A percentile compares a stretch with the other conserved stretches of the same genome.
phyloP scores from a whole-genome alignment of 2,888 invertebrate species.

The Tetranychus truncatus region DNA sequence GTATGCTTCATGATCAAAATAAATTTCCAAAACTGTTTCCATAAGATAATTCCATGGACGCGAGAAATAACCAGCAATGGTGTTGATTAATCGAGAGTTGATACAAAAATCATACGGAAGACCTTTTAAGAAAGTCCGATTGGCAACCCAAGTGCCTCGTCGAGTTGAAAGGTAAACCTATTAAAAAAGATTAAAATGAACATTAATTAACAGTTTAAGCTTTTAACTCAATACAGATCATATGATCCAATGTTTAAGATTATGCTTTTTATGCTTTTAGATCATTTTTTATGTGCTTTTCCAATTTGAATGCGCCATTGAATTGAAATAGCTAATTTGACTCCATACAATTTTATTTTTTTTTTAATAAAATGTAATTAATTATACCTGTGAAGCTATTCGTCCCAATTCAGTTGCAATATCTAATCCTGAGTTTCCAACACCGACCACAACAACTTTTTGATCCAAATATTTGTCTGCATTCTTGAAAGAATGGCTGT shows the following conservation, averaged over 20 bases:
- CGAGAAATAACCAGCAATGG: constrained; percentile 17
- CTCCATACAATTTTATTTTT: neutral
- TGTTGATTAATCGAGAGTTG: constrained; percentile 21
- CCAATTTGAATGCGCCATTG: neutral
- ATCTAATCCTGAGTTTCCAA: constrained; percentile 37
- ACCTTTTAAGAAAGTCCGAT: constrained; percentile 34
- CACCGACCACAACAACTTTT: constrained; percentile 36
- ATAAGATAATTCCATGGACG: constrained; percentile 19
- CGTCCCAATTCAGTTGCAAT: constrained; percentile 32
- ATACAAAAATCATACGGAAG: constrained; percentile 31
- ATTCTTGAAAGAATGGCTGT: constrained; percentile 28
- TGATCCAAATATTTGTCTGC: constrained; percentile 29
- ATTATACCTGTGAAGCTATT: constrained; percentile 29
- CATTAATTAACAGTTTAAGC: too few relatives aligned
- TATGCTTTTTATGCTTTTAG: neutral
- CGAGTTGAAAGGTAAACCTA: constrained; percentile 36
- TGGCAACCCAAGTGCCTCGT: constrained; percentile 37
- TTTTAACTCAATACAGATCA: too few relatives aligned
- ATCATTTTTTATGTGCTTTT: neutral
- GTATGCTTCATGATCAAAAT: constrained; percentile 34
- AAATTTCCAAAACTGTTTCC: constrained; percentile 27
- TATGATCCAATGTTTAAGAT: too few relatives aligned
- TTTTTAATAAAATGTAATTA: neutral
- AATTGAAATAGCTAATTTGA: neutral
- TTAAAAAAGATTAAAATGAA: too few relatives aligned